Conservation (phyloP, 2,888 invertebrate genomes). For the Eristalinus aeneus region DNA sequence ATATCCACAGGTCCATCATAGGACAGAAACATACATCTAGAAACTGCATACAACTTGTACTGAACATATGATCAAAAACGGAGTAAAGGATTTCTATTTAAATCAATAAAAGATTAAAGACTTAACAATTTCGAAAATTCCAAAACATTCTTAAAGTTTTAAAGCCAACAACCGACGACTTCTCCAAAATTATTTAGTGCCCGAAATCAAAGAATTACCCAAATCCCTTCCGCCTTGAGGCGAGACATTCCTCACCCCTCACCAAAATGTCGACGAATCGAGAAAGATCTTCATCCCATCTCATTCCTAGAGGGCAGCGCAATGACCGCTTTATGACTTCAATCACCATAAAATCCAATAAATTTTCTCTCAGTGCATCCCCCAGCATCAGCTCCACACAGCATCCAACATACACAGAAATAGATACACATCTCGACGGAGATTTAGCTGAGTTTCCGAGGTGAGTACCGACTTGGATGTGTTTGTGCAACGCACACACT, state of each 20-base stretch:
- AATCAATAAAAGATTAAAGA: too few species aligned
- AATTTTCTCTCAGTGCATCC: constrained; percentile 68
- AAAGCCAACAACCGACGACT: background rate
- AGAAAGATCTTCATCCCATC: constrained; percentile 1
- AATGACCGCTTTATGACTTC: constrained; percentile 70
- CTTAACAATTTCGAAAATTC: too few species aligned
- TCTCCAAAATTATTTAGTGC: background rate
- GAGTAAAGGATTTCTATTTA: background rate
- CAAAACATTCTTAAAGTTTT: background rate
- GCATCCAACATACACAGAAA: constrained; percentile 63
- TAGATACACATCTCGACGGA: constrained; percentile 51
- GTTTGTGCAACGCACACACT: background rate
- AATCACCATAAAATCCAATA: constrained; percentile 58
- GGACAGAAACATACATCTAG: too few species aligned
- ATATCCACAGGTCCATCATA: background rate
- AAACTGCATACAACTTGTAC: too few species aligned
- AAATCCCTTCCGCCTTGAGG: background rate
- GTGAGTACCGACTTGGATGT: constrained; percentile 39
- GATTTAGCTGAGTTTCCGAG: constrained; percentile 43
- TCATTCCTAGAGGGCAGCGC: constrained; percentile 31
- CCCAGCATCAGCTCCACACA: constrained; percentile 49
- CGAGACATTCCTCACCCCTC: background rate
- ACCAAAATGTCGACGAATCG: background rate
- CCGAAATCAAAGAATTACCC: background rate
- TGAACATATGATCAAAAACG: background rate